A percentile compares a stretch with the other conserved stretches of the same genome.
Conservation (phyloP, 2,113 vertebrate species). For the Brachypodius melanocephalos region DNA sequence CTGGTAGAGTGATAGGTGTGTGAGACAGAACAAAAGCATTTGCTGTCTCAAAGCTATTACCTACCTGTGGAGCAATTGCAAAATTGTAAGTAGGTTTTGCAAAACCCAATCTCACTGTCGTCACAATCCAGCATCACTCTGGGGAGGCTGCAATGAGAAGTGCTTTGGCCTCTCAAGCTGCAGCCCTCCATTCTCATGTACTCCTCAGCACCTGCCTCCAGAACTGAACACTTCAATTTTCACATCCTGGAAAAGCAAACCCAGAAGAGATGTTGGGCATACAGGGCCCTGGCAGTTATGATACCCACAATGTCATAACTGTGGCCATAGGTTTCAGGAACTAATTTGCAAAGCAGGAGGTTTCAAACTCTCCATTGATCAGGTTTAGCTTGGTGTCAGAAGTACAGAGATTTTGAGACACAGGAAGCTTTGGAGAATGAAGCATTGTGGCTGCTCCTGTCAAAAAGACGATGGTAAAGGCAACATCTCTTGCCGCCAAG, state of each 20-base stretch:
- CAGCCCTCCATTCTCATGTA: not conserved
- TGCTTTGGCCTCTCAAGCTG: not conserved
- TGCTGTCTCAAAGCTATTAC: not conserved
- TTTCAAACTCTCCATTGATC: not conserved
- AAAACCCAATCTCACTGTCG: not conserved
- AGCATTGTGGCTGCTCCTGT: not conserved
- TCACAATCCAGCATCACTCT: not conserved
- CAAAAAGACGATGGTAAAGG: not conserved
- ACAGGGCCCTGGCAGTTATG: not conserved
- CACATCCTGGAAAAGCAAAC: not conserved
- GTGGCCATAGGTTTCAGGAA: not conserved
- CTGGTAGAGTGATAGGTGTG: not conserved
- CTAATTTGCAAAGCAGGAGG: not conserved
- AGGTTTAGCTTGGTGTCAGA: not conserved
- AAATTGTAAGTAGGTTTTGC: not conserved
- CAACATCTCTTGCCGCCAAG: not conserved
- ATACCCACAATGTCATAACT: not conserved
- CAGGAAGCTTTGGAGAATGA: not conserved
- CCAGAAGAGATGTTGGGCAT: rapidly evolving
- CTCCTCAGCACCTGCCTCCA: not conserved
- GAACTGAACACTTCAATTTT: not conserved
- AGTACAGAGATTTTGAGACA: not conserved
- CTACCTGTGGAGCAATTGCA: not conserved
- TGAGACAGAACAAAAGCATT: not conserved
- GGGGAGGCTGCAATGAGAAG: not conserved